A percentile compares a stretch with the other conserved stretches of the same genome.
Conservation (phyloP, 2,797 vertebrate species). For the Sebastolobus alascanus region DNA sequence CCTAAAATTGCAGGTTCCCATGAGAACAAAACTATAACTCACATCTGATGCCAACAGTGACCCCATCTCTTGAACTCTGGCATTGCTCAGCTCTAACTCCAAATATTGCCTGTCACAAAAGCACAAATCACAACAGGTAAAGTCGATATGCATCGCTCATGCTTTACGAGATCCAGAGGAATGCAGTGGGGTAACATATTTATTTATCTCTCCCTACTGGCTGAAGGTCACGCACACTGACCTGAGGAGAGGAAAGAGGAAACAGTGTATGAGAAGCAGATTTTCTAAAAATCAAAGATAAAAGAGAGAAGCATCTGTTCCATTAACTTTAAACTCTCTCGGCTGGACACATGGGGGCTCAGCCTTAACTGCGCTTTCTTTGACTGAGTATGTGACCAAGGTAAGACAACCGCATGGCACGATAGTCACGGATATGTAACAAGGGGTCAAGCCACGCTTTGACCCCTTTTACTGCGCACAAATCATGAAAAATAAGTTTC, state of each 20-base stretch:
- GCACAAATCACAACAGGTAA: slow-evolving; percentile 11
- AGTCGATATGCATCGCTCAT: slow-evolving; percentile 3
- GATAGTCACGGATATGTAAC: neutral
- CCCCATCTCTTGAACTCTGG: slow-evolving; percentile 22
- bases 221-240: neutral
- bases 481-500: neutral
- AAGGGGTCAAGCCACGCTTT: neutral
- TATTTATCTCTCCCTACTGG: slow-evolving; percentile 7
- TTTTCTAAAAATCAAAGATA: slow-evolving; percentile 19
- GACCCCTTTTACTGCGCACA: neutral
- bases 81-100: neutral
- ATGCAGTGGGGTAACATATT: slow-evolving; percentile 18
- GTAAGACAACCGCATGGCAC: neutral
- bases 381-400: slow-evolving; percentile 7
- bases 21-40: slow-evolving; percentile 10
- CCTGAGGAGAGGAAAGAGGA: neutral
- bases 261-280: slow-evolving; percentile 8
- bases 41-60: slow-evolving; percentile 20
- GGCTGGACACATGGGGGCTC: neutral
- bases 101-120: slow-evolving; percentile 35
- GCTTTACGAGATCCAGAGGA: slow-evolving; percentile 24
- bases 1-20: slow-evolving; percentile 17
- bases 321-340: slow-evolving; percentile 11
- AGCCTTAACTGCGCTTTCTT: neutral
- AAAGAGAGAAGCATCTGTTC: slow-evolving; percentile 27